Conservation (phyloP, 2,797 vertebrate species). For the Petrocephalus sullivani region DNA sequence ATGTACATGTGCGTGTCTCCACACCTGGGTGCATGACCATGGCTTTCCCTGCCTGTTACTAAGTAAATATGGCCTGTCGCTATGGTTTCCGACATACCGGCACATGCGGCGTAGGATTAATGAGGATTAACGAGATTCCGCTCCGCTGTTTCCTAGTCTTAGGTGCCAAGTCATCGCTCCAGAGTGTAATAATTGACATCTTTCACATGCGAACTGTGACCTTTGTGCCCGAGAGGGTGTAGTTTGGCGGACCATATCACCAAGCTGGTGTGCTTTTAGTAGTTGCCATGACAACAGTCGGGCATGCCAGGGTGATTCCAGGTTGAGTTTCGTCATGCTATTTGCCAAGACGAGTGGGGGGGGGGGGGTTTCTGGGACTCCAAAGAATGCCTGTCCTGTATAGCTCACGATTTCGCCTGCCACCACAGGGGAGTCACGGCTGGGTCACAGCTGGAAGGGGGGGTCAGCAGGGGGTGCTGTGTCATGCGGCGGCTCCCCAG, state of each 20-base stretch:
- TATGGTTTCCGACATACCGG: neutral
- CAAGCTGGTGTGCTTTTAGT: neutral
- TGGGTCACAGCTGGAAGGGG: neutral
- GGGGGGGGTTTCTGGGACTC: neutral
- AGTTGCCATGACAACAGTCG: neutral
- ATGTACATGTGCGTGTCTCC: neutral
- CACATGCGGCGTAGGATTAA: neutral
- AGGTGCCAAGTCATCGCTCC: neutral
- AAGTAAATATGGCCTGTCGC: neutral
- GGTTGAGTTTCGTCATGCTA: neutral
- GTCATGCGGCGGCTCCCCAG: neutral
- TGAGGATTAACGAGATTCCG: neutral
- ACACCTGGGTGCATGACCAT: neutral
- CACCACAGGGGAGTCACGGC: neutral
- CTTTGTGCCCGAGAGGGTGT: neutral
- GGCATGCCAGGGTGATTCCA: slow-evolving; percentile 12
- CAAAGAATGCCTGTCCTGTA: neutral
- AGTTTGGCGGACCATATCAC: neutral
- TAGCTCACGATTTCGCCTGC: slow-evolving; percentile 8
- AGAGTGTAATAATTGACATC: neutral
- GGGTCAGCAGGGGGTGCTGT: neutral
- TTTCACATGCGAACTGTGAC: neutral
- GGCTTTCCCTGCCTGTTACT: neutral
- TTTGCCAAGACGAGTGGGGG: neutral
- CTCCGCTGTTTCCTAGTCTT: neutral